Evolutionary conservation across 2,113 vertebrate genomes (phyloP), one percentile per base, ranked within the genome.

Genomic region (Chionodraco myersi): DNA sequence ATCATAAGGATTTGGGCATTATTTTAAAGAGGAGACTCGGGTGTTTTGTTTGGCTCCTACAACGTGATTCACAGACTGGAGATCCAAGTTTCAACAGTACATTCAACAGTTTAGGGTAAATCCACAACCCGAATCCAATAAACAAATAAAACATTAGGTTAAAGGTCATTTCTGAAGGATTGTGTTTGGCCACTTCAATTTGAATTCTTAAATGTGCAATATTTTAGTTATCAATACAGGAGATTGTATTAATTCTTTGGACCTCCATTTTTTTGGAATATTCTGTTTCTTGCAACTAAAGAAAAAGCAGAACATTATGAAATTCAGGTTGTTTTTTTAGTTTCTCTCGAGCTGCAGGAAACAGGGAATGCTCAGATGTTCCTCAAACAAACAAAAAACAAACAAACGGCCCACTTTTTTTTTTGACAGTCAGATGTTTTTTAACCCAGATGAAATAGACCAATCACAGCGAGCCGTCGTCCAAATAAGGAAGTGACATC

Each of bases 401-500:
- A 66, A 3, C 18, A 26, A 0, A 62, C 48, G 18, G 26, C 58
- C 7, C 13, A 16, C 30, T 10, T 3, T 16, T 6, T 44, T 15
- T 51, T 41, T 9, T n/a, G n/a, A 58, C 60, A 75, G 57, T 51
- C 70, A 34, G 36, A 63, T 63, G 4, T 45, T 45, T 48, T 26
- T 18, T 45, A 18, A 72, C 36, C 26, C n/a, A 58, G 3, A 16
- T 48, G 7, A 18, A 65, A 66, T 18, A 11, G 56, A 67, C 77
- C 80, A 84, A 85, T 79, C 56, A 0, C 77, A 77, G 83, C 79
- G 26, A 34, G 1, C 47, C 0, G 6, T 59, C 1, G 47, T 63
- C 63, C 8, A 44, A 3, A 6, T 34, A 54, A 54, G 61, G 75
- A 86, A 58, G 71, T 60, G 68, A 77, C 77, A 56, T 83, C 64